Conservation (phyloP, 2,113 vertebrate species). For the Microtus montanus region DNA sequence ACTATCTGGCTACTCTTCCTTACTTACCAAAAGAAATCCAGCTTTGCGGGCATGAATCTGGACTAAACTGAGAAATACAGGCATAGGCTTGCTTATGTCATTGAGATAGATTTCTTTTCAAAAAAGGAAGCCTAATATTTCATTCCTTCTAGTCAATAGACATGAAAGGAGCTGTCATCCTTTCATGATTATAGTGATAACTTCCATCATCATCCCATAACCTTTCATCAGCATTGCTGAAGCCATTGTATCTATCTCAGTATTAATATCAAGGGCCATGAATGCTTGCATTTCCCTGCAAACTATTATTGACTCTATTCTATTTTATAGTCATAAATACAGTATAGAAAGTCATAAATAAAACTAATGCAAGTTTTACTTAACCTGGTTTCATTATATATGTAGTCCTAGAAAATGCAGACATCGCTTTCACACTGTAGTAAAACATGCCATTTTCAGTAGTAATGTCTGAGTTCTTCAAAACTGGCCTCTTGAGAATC, state of each 20-base stretch:
- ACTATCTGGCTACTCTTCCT: neutral
- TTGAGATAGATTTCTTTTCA: neutral
- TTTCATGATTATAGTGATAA: neutral
- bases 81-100: neutral
- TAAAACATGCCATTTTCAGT: neutral
- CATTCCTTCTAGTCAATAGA: slow-evolving; percentile 7
- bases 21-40: neutral
- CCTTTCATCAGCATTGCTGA: slow-evolving; percentile 32
- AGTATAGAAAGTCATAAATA: neutral
- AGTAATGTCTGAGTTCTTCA: neutral
- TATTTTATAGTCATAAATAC: slow-evolving; percentile 38
- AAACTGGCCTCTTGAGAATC: neutral
- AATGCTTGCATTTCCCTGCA: slow-evolving; percentile 36
- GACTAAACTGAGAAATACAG: neutral
- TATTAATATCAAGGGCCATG: neutral
- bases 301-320: slow-evolving; percentile 26
- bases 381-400: neutral
- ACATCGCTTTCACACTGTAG: neutral
- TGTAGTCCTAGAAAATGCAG: slow-evolving; percentile 24
- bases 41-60: neutral
- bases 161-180: neutral
- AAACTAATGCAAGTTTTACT: neutral
- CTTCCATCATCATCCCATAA: neutral
- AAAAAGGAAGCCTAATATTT: neutral
- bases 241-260: neutral